Base-by-base conservation (phyloP, 2,888 invertebrate genomes). In the Tetranychus truncatus region DNA sequence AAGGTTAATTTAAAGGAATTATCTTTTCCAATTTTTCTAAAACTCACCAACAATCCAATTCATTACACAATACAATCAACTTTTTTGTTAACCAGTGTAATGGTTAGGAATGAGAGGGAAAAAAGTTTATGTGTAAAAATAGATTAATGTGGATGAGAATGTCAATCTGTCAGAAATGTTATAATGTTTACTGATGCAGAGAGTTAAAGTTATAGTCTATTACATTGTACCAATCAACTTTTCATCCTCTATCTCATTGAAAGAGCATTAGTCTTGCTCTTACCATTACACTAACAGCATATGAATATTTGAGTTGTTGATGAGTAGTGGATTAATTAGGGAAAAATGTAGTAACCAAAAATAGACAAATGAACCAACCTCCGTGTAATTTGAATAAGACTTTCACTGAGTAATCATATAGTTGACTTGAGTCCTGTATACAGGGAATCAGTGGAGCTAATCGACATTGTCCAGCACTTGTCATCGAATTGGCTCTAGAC, bases 381-480 rank as follows among this genome's bases (percentile, higher is more conserved):
- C 90, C 89, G 84, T 99, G 97, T 77, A 99, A 87, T 80, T 91
- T 90, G 85, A 99, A 99, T 82, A 99, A 87, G 79, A 97, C 89
- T 81, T 96, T 93, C 77, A 99, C 97, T 80, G 92, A 89, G 82
- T 92, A 91, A 85, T 99, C 97, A 84, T 99, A 99, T 46, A 99
- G 86, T 81, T 92, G 91, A 80, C 94, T 93, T 0, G 97, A 92
- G 83, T 99, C 99, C 84, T 95, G 90, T 79, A 95, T 92, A 81
- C 92, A 91, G 21, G 92, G 91, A 78, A 99, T 95, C 75, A 99
- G 85, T 1, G 99, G 97, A 8, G 96, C 93, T 75, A 99, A 86
- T 67, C 96, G 88, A 82, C 97, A 99, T 83, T 99, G 97, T 0
- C 99, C 97, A 77, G 92, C 90, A 77, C 89, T 90, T 0, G 95